These are phyloP conservation scores for Petrocephalus schoutedeni DNA, from an alignment of 2,797 vertebrate genomes.

Conservation along the genomic window DNA sequence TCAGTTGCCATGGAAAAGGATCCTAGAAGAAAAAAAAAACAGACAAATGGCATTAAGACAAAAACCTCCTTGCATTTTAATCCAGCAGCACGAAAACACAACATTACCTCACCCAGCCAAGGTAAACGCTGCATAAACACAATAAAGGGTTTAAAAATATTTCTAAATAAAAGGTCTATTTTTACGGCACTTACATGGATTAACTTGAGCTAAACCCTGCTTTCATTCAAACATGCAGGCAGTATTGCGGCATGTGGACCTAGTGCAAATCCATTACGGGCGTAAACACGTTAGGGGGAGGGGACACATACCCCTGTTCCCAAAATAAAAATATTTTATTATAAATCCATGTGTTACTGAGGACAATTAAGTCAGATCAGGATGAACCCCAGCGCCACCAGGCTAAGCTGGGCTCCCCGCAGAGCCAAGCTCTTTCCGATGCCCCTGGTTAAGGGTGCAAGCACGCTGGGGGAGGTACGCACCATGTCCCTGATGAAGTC, in stretches of 20 bases:
- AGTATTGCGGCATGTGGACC: neutral
- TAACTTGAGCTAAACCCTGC: neutral
- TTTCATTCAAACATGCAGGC: neutral
- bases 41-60: neutral
- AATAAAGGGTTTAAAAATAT: neutral
- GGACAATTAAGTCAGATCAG: neutral
- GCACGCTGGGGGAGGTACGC: conserved; percentile 44
- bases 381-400: neutral
- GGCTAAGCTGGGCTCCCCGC: neutral
- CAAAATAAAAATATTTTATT: neutral
- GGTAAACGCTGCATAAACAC: neutral
- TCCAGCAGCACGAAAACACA: neutral
- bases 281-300: conserved; percentile 24
- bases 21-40: conserved; percentile 61
- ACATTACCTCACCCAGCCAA: neutral
- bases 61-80: neutral
- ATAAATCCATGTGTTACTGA: neutral
- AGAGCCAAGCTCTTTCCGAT: neutral
- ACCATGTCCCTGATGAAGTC: conserved; percentile 83
- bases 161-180: neutral
- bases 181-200: neutral
- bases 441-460: neutral
- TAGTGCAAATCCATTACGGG: conserved; percentile 23
- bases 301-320: neutral
- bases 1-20: conserved; percentile 85